A percentile compares a stretch with the other conserved stretches of the same genome.
Evolutionary conservation across 2,797 vertebrate species (phyloP).

Genomic region (Chrysocyon brachyurus): DNA sequence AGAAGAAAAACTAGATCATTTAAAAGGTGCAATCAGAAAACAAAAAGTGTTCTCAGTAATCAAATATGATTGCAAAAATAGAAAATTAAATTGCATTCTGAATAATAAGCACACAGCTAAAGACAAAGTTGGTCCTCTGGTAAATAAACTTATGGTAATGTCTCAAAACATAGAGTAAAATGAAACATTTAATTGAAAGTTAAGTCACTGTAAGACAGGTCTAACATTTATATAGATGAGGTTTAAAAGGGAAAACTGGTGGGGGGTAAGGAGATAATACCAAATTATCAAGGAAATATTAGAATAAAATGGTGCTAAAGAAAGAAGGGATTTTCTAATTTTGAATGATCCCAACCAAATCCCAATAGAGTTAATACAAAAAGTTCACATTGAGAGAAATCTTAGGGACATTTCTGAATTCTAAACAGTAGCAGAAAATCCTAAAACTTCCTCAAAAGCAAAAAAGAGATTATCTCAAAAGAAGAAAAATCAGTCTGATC

Average conservation of each 20-base stretch:
- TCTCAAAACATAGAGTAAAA: conserved; percentile 47
- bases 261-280: not conserved
- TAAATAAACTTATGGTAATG: conserved; percentile 39
- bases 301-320: not conserved
- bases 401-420: not conserved
- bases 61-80: conserved; percentile 62
- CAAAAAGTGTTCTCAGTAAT: conserved; percentile 62
- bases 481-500: not conserved
- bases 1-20: conserved; percentile 54
- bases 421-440: not conserved
- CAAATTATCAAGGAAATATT: conserved; percentile 17
- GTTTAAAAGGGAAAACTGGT: not conserved
- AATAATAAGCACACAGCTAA: conserved; percentile 34
- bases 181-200: conserved; percentile 37
- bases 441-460: not conserved
- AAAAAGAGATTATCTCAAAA: not conserved
- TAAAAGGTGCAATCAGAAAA: conserved; percentile 62
- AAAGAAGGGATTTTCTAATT: not conserved
- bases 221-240: not conserved
- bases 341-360: not conserved
- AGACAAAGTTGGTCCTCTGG: conserved; percentile 22
- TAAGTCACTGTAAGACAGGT: not conserved
- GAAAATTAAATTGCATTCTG: conserved; percentile 37
- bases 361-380: not conserved
- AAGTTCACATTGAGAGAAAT: not conserved